Evolutionary conservation across 2,888 invertebrate genomes (phyloP).

Genomic region (Temnothorax ravouxi): DNA sequence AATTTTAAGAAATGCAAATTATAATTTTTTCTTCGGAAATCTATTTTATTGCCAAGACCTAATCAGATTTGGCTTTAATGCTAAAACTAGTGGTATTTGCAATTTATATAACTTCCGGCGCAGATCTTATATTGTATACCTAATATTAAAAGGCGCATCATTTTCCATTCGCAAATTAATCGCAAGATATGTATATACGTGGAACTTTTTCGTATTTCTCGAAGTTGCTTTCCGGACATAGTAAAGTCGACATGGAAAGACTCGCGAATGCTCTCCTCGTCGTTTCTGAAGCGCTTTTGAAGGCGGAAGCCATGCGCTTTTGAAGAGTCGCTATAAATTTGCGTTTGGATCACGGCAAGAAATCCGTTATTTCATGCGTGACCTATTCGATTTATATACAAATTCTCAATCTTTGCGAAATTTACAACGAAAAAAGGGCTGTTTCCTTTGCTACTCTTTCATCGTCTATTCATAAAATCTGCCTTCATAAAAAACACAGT

Average conservation of each 20-base stretch:
- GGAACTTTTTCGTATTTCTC: conserved; percentile 19
- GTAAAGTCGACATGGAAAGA: conserved; percentile 37
- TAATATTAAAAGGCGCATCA: background rate
- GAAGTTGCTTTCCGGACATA: conserved; percentile 14
- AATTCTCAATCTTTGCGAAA: conserved; percentile 40
- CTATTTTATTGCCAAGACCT: background rate
- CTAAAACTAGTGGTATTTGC: background rate
- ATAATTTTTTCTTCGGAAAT: background rate
- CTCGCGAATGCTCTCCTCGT: conserved; percentile 29
- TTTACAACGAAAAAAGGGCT: background rate
- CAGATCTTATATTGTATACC: background rate
- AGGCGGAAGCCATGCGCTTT: conserved; percentile 36
- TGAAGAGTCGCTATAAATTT: conserved; percentile 51
- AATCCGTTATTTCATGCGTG: conserved; percentile 52
- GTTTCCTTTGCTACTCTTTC: background rate
- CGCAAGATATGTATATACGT: background rate
- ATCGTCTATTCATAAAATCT: background rate
- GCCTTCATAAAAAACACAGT: background rate
- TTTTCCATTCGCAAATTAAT: conserved; percentile 33
- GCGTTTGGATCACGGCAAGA: conserved; percentile 48
- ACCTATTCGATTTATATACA: conserved; percentile 50
- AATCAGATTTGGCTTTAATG: background rate
- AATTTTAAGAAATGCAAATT: background rate
- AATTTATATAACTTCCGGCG: background rate
- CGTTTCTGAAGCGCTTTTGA: conserved; percentile 44